Evolutionary conservation across 2,888 invertebrate species (phyloP), one percentile per base, ranked within the genome.

Genomic region (Tiliacea aurago): DNA sequence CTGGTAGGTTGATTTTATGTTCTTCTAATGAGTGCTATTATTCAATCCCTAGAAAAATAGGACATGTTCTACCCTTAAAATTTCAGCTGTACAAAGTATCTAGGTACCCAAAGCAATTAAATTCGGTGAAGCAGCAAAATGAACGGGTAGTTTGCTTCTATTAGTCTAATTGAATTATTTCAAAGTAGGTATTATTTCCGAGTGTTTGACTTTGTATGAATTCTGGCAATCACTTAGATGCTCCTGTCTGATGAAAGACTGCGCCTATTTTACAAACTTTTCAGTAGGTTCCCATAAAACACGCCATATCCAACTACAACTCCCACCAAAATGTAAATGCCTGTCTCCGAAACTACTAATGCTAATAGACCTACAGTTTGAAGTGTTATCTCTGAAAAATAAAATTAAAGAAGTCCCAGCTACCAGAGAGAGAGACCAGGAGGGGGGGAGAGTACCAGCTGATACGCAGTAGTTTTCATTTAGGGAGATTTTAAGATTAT

Each of bases 111-210:
- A 37, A n/a, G 1, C 37, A 37, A 41, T 56, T 20, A 23, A 56
- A 28, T 28, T 41, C 58, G 23, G 23, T 13, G 51, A 43, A 10
- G n/a, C 15, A 51, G 43, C 15, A 28, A 65, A 53, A 53, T 69
- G 5, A 56, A 28, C 15, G 0, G 10, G 15, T 20, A 69, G 20
- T 56, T 41, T 37, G 23, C 9, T 70, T 51, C 28, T 28, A 18
- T 43, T 70, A 70, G 37, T 37, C 45, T 47, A 67, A 37, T 67
- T 61, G 18, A 45, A 53, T 53, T 53, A 53, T 53, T 43, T 53
- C 43, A 15, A 70, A 67, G 55, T 18, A 9, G 56, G 28, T 28
- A 56, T 13, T 55, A 53, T 23, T 65, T 43, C 18, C 5, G 23
- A 23, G 18, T 55, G 37, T 67, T 59, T n/a, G n/a, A n/a, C n/a